These are phyloP conservation scores for Pentamera pediparva DNA, from an alignment of 53 echinoderm and acorn worm species.

Conservation along the genomic window DNA sequence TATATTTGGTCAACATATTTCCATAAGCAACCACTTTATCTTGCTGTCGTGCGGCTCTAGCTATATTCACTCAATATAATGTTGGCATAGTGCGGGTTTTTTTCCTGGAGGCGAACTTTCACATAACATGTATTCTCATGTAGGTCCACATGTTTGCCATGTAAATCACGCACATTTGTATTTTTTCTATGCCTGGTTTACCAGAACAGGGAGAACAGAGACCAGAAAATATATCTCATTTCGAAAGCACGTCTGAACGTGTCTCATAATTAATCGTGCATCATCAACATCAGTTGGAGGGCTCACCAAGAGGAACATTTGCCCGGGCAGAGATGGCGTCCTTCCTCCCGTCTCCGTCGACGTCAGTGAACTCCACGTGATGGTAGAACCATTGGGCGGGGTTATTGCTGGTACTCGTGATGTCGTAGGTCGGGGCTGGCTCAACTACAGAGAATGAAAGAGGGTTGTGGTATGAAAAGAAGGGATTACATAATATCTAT, in stretches of 20 bases:
- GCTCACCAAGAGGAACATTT: constrained; percentile 55
- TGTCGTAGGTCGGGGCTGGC: constrained; percentile 63
- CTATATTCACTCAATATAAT: too few relatives aligned
- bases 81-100: too few relatives aligned
- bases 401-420: constrained; percentile 35
- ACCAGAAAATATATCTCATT: neutral
- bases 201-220: neutral
- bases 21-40: too few relatives aligned
- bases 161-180: too few relatives aligned
- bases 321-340: constrained; percentile 73
- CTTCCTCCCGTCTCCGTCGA: constrained; percentile 65
- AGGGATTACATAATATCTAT: too few relatives aligned
- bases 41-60: too few relatives aligned
- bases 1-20: too few relatives aligned
- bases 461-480: too few relatives aligned
- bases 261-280: neutral
- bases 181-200: too few relatives aligned
- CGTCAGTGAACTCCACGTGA: constrained; percentile 62
- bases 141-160: too few relatives aligned
- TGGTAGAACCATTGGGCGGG: constrained; percentile 70
- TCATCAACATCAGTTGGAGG: neutral
- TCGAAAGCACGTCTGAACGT: neutral
- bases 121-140: too few relatives aligned
- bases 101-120: too few relatives aligned
- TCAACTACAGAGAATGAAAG: neutral